Base-by-base conservation (phyloP, 2,797 vertebrate species). In the Rhynchotus rufescens region DNA sequence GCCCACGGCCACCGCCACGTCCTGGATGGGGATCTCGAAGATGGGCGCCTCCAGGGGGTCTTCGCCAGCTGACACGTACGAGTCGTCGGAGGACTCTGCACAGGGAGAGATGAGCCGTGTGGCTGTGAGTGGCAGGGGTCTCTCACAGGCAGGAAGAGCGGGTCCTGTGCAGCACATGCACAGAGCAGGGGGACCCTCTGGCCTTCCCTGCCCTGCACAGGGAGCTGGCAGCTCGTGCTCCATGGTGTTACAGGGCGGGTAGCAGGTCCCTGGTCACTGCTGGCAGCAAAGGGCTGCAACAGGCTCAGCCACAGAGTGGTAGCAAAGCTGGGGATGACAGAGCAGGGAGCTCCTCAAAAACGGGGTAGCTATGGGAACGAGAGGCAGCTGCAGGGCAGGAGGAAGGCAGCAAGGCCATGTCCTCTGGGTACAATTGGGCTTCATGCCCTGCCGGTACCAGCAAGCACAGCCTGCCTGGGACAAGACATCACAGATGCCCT, bases 51-150 rank as follows among this genome's bases (percentile, higher is more conserved):
- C 99, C 96, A 99, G 95, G 9, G 99, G 99, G 72, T 99, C 99
- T 94, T 99, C 99, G 83, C 97, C 99, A 32, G 99, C 99, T 30
- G 99, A 99, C 87, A 99, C 98, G 2, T 99, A 99, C 23, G 99
- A 99, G 95, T 99, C 99, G 2, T 99, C 99, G 0, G 99, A 99
- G 56, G 99, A 99, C 97, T 99, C 99, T 99, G 97, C 77, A 72
- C 23, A 20, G 90, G 87, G 86, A 96, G 73, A 96, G 68, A 86
- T 0, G 21, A 40, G 44, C 15, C 76, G 57, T 26, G 0, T 5
- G 36, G 66, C 47, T 59, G 13, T 91, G 77, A 94, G 68, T 2
- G 2, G 1, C 6, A 4, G 52, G 9, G 38, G 3, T 21, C 25
- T 56, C 54, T 38, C 13, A 13, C 57, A 54, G 52, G 52, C 52